Evolutionary conservation across 2,888 invertebrate genomes (phyloP).

Genomic region (Teleiodes luculella): DNA sequence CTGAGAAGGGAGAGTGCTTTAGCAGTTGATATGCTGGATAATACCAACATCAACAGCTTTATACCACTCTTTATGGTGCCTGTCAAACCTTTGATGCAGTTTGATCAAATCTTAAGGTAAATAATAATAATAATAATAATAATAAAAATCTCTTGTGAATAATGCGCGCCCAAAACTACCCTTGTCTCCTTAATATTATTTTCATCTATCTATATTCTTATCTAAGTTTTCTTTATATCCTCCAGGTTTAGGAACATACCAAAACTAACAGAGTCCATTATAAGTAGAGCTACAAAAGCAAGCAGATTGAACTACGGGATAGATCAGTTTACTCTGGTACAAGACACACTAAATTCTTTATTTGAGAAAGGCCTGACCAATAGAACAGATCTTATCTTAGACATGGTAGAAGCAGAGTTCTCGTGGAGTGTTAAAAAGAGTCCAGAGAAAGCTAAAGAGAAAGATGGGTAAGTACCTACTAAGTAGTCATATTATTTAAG

Average conservation of each 20-base stretch:
- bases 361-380: constrained; percentile 58
- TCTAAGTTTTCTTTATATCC: neutral
- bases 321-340: constrained; percentile 62
- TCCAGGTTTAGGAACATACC: constrained; percentile 49
- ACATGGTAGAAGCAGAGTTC: constrained; percentile 47
- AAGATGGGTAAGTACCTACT: constrained; percentile 48
- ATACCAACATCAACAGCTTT: constrained; percentile 85
- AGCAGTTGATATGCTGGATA: constrained; percentile 86
- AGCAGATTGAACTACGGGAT: constrained; percentile 79
- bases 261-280: constrained; percentile 64
- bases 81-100: constrained; percentile 83
- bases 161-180: too few species aligned
- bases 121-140: neutral
- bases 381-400: constrained; percentile 52
- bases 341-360: constrained; percentile 57
- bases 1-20: constrained; percentile 83
- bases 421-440: constrained; percentile 68
- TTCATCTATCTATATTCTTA: too few species aligned
- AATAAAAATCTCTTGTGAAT: too few species aligned
- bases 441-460: constrained; percentile 46
- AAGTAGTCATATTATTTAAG: too few species aligned
- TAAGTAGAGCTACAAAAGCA: constrained; percentile 58
- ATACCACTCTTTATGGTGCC: constrained; percentile 88
- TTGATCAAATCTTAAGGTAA: constrained; percentile 90
- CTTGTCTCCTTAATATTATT: neutral